Evolutionary conservation across 2,797 vertebrate species (phyloP), one percentile per base, ranked within the genome.

Genomic region (Limosa lapponica): DNA sequence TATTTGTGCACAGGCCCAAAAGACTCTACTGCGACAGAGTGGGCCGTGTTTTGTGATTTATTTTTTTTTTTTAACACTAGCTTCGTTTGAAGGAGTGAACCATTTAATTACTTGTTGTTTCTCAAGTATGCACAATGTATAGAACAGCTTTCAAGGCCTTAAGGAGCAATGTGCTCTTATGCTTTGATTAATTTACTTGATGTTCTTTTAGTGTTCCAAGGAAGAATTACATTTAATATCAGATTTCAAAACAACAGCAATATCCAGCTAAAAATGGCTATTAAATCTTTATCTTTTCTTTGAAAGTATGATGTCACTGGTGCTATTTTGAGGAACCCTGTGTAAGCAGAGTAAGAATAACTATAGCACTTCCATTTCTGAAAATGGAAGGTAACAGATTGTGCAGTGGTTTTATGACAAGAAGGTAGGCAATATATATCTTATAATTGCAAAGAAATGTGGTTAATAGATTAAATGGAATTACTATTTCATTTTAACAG

Each of bases 81-180:
- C 49, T 91, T 85, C 80, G 22, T 95, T 92, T 86, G 66, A 95
- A 95, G 46, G 79, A 90, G 70, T 3, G 14, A 90, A 62, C 23
- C 48, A 46, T 95, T 96, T 95, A 84, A 87, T 91, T 93, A 65
- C 34, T 96, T 95, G 30, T 71, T 94, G 39, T 90, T 96, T 89
- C 81, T 91, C 39, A 81, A 82, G 73, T 57, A 85, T 41, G 36
- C 27, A 74, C 79, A 90, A 49, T 34, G 8, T 54, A 77, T n/a
- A 89, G 74, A 83, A 83, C 16, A 70, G 9, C 22, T 83, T 88
- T 69, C 78, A 90, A 82, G 90, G 67, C 65, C 89, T 93, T 57
- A 82, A 87, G 61, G 52, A 82, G 37, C 55, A 81, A 67, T 37
- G n/a, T 71, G 34, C 24, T 94, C 43, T 36, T 91, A 51, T 48